Conservation (phyloP, 1,140 invertebrate genomes). For the Ladona fulva region DNA sequence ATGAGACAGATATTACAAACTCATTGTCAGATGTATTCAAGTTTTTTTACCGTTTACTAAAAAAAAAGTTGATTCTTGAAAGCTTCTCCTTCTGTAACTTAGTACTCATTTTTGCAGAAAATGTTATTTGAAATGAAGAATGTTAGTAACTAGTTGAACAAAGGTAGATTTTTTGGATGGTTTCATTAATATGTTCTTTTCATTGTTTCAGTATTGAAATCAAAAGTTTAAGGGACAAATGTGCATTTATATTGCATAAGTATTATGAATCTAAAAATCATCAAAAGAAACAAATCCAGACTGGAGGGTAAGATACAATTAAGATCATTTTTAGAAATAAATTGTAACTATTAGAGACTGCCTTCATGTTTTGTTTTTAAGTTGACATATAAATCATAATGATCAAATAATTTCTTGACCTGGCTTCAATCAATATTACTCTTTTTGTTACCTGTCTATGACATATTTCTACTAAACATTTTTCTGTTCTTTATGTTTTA, state of each 20-base stretch:
- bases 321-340: not conserved
- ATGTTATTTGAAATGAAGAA: not conserved
- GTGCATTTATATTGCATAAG: constrained; percentile 58
- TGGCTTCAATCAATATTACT: not conserved
- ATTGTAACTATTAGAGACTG: too few species aligned
- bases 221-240: constrained; percentile 66
- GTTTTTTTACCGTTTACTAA: too few species aligned
- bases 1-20: too few species aligned
- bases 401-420: too few species aligned
- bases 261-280: constrained; percentile 94
- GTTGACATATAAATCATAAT: too few species aligned
- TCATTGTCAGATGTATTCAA: too few species aligned
- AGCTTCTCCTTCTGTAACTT: too few species aligned
- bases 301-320: constrained; percentile 45
- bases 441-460: constrained; percentile 6
- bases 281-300: constrained; percentile 78
- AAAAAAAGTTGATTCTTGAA: too few species aligned
- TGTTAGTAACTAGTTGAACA: not conserved
- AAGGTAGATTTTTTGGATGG: constrained; percentile 15
- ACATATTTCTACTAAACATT: not conserved
- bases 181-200: constrained; percentile 15
- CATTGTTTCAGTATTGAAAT: constrained; percentile 54
- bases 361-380: too few species aligned
- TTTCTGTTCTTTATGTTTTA: constrained; percentile 11
- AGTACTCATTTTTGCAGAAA: constrained; percentile 17